A percentile compares a stretch with the other conserved stretches of the same genome.
These are phyloP conservation scores for Microtus richardsoni DNA, from an alignment of 2,113 vertebrate genomes.

Conservation along the genomic window DNA sequence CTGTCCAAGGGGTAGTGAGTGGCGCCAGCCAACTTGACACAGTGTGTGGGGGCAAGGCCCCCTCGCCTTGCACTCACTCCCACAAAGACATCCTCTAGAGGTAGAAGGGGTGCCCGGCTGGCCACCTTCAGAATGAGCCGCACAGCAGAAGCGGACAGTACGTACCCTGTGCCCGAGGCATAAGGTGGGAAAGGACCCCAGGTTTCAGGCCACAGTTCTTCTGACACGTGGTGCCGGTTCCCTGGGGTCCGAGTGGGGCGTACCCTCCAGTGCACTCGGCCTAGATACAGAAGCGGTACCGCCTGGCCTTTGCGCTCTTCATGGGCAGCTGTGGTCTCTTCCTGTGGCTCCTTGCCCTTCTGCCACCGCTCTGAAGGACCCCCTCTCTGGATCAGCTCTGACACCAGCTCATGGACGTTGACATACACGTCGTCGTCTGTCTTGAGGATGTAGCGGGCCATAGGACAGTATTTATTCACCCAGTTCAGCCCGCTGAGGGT, in stretches of 20 bases:
- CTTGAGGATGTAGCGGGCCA: conserved; percentile 91
- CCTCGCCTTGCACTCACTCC: conserved; percentile 89
- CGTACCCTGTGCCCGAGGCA: conserved; percentile 93
- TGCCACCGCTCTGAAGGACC: conserved; percentile 38
- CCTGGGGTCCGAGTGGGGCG: conserved; percentile 84
- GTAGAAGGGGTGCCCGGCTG: conserved; percentile 81
- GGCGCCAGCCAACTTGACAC: conserved; percentile 89
- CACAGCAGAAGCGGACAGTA: conserved; percentile 89
- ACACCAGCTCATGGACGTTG: conserved; percentile 87
- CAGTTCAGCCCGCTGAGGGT: conserved; percentile 91
- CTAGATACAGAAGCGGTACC: conserved; percentile 87
- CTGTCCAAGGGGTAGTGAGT: conserved; percentile 86
- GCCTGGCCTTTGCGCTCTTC: no score
- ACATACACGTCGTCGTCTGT: conserved; percentile 95
- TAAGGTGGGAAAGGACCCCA: conserved; percentile 90
- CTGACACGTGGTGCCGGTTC: conserved; percentile 87
- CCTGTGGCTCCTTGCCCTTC: neutral
- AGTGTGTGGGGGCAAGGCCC: conserved; percentile 90
- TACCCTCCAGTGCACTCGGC: conserved; percentile 90
- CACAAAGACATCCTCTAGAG: conserved; percentile 92
- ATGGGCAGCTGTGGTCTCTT: neutral
- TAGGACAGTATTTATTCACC: conserved; percentile 87
- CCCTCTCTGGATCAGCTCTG: conserved; percentile 66
- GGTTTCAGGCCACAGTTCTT: conserved; percentile 82
- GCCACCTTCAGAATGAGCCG: conserved; percentile 88